Percentiles rank a stretch among this genome's conserved stretches.
These are phyloP conservation scores for Aphidius colemani DNA, from an alignment of 2,888 invertebrate genomes.

Conservation along the genomic window DNA sequence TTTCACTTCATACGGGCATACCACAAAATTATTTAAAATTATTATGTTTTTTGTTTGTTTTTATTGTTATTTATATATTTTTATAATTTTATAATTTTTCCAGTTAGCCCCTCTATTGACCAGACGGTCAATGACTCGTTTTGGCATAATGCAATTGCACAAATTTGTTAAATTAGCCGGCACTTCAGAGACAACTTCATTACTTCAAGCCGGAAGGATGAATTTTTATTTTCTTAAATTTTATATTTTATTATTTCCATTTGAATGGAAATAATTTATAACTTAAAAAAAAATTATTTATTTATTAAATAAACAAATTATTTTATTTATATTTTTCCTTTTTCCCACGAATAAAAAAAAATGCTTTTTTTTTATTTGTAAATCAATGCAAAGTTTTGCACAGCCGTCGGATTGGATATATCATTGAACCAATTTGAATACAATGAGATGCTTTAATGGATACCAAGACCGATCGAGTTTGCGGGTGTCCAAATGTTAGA, in stretches of 20 bases:
- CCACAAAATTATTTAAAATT: too few species aligned
- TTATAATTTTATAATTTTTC: background rate
- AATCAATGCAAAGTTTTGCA: background rate
- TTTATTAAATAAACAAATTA: too few species aligned
- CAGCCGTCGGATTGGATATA: slow-evolving; percentile 18
- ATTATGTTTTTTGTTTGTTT: background rate
- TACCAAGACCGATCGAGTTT: slow-evolving; percentile 36
- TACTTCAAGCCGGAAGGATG: too few species aligned
- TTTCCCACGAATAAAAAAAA: background rate
- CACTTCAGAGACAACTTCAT: slow-evolving; percentile 16
- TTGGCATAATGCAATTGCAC: slow-evolving; percentile 57
- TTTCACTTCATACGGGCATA: too few species aligned
- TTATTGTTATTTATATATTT: too few species aligned
- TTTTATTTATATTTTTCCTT: background rate
- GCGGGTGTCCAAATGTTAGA: slow-evolving; percentile 50
- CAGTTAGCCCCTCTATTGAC: slow-evolving; percentile 11
- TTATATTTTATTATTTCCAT: too few species aligned
- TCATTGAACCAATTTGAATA: slow-evolving; percentile 52
- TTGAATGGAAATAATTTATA: too few species aligned
- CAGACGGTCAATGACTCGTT: slow-evolving; percentile 39
- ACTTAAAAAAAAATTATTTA: too few species aligned
- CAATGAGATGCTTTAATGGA: slow-evolving; percentile 53
- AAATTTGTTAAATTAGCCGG: slow-evolving; percentile 56
- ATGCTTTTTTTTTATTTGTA: background rate
- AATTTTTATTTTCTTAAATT: too few species aligned